Evolutionary conservation across 2,888 invertebrate genomes (phyloP), one percentile per base, ranked within the genome.

Genomic region (Agrilus mali): DNA sequence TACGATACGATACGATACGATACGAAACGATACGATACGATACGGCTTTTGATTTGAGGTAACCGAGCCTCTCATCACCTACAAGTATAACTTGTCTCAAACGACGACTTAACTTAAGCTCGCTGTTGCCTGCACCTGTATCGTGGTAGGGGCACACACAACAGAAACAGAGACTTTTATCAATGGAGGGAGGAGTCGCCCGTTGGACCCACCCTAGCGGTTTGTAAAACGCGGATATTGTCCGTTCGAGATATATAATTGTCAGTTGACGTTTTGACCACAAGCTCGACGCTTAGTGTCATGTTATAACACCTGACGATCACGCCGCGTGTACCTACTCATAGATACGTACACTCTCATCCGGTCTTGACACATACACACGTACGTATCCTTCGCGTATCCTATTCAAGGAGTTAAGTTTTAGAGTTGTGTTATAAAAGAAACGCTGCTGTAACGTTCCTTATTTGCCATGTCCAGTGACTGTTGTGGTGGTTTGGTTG

Each of bases 251-350:
- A 48, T 50, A 50, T 50, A 48, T 46, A 50, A 42, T 50, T 43
- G 47, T 47, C 50, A 50, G 50, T 50, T 50, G 45, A 50, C 47
- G 50, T 45, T 50, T 42, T 38, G 46, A 46, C 46, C 47, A 50
- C 43, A 48, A 46, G 40, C 46, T 42, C 45, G 43, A 45, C 46
- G 50, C n/a, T 48, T 47, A 17, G 40, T 40, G 33, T 40, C 32
- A 33, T 33, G 27, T 16, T 33, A 27, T 16, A 33, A 40, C 17
- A 40, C 40, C 32, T 40, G 33, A 22, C 22, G 17, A 36, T 22
- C 32, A 32, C 20, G 32, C 33, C 31, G 40, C 17, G 40, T 33
- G 14, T 40, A 40, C 33, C 27, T 16, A n/a, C n/a, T n/a, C n/a
- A n/a, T n/a, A n/a, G n/a, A 27, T 27, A 27, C 20, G 5, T 20